Base-by-base conservation (phyloP, 2,888 invertebrate genomes). In the Ormyrus thymus region DNA sequence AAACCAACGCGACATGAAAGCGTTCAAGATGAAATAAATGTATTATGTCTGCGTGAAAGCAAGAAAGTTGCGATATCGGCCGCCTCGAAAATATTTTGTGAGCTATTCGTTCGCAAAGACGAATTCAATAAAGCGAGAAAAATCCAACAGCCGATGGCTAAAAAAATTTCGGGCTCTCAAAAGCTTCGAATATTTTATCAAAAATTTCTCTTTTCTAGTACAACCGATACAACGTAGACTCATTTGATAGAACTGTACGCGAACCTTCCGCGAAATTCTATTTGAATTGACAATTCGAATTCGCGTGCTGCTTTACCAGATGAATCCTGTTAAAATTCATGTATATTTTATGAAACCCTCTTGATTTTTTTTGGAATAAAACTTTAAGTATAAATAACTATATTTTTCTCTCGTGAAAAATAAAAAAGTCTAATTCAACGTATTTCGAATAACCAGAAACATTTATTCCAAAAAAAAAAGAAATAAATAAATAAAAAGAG, bases 31-130 rank as follows among this genome's bases (percentile, higher is more conserved):
- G 10, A 65, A 58, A 45, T 74, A 59, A 68, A 29, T 53, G 29
- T 68, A 61, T 65, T 51, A 59, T 58, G 50, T 58, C 64, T 15
- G 48, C 48, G n/a, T 29, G 51, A 58, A 69, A 51, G 45, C 8
- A 48, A 6, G 62, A 53, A 64, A 58, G 6, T 56, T 29, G 29
- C 29, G 29, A 29, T 29, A 29, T 0, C 29, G 29, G 29, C 29
- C 29, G 29, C 29, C 29, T 50, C 48, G 59, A 45, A 77, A 66
- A 59, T 77, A 72, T 77, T 65, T 72, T 66, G 66, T 61, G n/a
- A 65, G 64, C 0, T 53, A 6, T 55, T 62, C 48, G 62, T 61
- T 59, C 8, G 4, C 45, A 11, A 48, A 46, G n/a, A 56, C 1
- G 6, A 65, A 73, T 55, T n/a, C 29, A n/a, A 64, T 48, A 73